These are phyloP conservation scores for Puntigrus tetrazona DNA, from an alignment of 2,113 vertebrate species.

Conservation along the genomic window DNA sequence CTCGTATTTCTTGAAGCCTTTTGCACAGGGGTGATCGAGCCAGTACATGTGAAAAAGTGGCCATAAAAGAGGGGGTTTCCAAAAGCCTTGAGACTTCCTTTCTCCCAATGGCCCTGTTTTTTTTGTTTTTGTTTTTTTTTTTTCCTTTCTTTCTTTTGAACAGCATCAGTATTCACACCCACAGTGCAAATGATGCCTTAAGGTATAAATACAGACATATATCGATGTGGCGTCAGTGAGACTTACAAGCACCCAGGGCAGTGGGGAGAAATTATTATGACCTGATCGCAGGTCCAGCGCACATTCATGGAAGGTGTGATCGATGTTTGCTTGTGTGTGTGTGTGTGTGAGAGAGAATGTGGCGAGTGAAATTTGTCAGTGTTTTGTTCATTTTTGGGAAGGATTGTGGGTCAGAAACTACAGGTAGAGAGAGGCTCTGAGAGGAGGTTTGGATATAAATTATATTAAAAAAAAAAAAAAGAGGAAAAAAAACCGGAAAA, in stretches of 20 bases:
- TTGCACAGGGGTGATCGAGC: conserved; percentile 69
- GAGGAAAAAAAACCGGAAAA: conserved; percentile 59
- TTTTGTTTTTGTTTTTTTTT: too few relatives aligned
- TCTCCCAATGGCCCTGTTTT: conserved; percentile 53
- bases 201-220: conserved; percentile 77
- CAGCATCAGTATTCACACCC: conserved; percentile 66
- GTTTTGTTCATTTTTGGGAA: conserved; percentile 27
- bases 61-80: conserved; percentile 54
- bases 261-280: conserved; percentile 75
- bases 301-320: conserved; percentile 57
- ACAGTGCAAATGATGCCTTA: conserved; percentile 84
- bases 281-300: conserved; percentile 69
- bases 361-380: not conserved
- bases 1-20: conserved; percentile 76
- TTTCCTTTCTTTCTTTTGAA: not conserved
- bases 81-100: conserved; percentile 49
- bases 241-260: conserved; percentile 67
- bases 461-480: conserved; percentile 54
- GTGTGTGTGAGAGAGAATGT: conserved; percentile 53
- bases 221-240: conserved; percentile 65
- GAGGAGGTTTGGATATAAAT: conserved; percentile 6
- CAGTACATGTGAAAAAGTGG: conserved; percentile 44
- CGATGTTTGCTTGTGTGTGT: conserved; percentile 65
- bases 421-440: not conserved
- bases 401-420: conserved; percentile 40